These are phyloP conservation scores for Chloropsis hardwickii DNA, from an alignment of 2,113 vertebrate species.

Conservation along the genomic window DNA sequence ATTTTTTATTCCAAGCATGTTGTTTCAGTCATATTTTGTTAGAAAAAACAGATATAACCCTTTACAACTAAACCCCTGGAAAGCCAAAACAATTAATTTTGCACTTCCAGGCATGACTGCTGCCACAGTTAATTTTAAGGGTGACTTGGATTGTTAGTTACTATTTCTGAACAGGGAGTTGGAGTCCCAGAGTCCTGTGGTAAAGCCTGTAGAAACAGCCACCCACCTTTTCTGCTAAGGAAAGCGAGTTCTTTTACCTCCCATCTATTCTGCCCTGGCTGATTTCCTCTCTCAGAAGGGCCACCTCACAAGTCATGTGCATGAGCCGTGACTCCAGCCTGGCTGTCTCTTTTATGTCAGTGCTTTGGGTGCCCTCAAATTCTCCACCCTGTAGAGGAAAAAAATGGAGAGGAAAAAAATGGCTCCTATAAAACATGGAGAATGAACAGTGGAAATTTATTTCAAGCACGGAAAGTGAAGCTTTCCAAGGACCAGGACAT, in stretches of 20 bases:
- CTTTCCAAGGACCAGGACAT: not conserved
- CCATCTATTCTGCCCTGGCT: slow-evolving; percentile 69
- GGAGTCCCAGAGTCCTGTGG: not conserved
- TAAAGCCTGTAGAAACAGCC: not conserved
- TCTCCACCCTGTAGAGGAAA: slow-evolving; percentile 67
- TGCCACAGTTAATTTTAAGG: not conserved
- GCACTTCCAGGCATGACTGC: not conserved
- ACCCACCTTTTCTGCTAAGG: slow-evolving; percentile 22
- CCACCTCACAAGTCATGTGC: slow-evolving; percentile 38
- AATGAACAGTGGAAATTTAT: not conserved
- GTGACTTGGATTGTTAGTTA: not conserved
- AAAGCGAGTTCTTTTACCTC: slow-evolving; percentile 70
- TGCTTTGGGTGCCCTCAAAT: slow-evolving; percentile 65
- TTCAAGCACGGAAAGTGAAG: not conserved
- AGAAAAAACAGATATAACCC: not conserved
- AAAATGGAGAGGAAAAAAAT: not conserved
- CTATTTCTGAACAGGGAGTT: not conserved
- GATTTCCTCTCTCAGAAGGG: slow-evolving; percentile 76
- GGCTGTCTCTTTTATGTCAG: slow-evolving; percentile 61
- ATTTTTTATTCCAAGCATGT: not conserved
- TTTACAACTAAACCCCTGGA: not conserved
- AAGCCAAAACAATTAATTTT: not conserved
- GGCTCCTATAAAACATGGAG: not conserved
- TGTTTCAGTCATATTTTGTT: not conserved
- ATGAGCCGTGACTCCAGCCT: slow-evolving; percentile 71